Base-by-base conservation (phyloP, 2,888 invertebrate species). In the Conchocele bisecta region DNA sequence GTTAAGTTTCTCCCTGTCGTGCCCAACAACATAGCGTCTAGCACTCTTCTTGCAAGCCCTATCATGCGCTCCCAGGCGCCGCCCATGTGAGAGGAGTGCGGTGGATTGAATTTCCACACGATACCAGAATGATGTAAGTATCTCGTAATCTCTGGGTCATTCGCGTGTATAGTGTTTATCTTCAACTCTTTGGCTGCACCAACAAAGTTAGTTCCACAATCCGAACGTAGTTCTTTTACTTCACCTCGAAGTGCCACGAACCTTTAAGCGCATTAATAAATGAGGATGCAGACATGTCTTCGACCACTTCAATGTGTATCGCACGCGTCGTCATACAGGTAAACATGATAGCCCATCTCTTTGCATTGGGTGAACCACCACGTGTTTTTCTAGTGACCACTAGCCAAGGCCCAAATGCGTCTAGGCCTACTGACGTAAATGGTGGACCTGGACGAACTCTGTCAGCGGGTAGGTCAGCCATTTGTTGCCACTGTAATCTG, bases 291-390 rank as follows among this genome's bases (percentile, higher is more conserved):
- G 53, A 61, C 53, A 79, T 42, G 6, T 70, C 64, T 33, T 70
- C 66, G 0, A 70, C 39, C 1, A 79, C 29, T 33, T 79, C 76
- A 4, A 73, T 65, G 46, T 79, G 79, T 3, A 74, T 29, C 0
- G 70, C 75, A 39, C 69, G 58, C 2, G 58, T 48, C 1, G 53
- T 64, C 0, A 72, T 60, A 24, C 79, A 73, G 0, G 69, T 72
- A 24, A 79, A 75, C 3, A 79, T 17, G 13, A 65, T 28, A 11
- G 53, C 79, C 79, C 75, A 79, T 5, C 76, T 33, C 31, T 79
- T 76, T 2, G 24, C 41, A 26, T 58, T 41, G 7, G 69, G 60
- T 33, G n/a, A 33, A 26, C 72, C 75, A 22, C 69, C 67, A 50
- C 72, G 39, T 7, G 74, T 74, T 17, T 46, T 28, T 24, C 75